phyloP scores from a whole-genome alignment of 2,888 invertebrate genomes.

The Psylliodes chrysocephalus region DNA sequence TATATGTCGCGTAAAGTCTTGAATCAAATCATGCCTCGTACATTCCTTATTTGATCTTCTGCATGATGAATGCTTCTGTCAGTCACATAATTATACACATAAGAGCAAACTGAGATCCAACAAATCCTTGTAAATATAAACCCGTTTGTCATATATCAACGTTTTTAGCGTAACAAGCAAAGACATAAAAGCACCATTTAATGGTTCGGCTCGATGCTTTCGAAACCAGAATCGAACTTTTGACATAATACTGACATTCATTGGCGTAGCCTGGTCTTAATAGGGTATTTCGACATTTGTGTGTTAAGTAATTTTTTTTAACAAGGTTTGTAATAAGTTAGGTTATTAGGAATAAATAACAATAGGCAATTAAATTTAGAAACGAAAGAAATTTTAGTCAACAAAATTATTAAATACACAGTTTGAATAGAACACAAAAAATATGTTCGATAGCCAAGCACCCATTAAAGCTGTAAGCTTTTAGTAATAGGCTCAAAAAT shows the following conservation, averaged over 20 bases:
- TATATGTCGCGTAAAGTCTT: slow-evolving; percentile 11
- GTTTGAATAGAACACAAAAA: too few relatives aligned
- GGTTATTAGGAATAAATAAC: too few relatives aligned
- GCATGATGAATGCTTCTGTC: slow-evolving; percentile 40
- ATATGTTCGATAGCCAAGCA: too few relatives aligned
- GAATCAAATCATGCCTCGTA: slow-evolving; percentile 27
- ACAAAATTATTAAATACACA: too few relatives aligned
- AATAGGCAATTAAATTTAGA: too few relatives aligned
- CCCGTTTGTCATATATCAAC: slow-evolving; percentile 58
- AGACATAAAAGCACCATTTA: slow-evolving; percentile 58
- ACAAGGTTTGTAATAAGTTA: too few relatives aligned
- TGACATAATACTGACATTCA: slow-evolving; percentile 39
- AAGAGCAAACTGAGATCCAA: slow-evolving; percentile 43
- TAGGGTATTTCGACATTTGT: too few relatives aligned
- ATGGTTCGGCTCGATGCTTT: slow-evolving; percentile 45
- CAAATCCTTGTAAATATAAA: slow-evolving; percentile 50
- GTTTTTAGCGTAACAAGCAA: slow-evolving; percentile 55
- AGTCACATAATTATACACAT: slow-evolving; percentile 39
- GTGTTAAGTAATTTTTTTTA: too few relatives aligned
- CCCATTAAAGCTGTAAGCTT: too few relatives aligned
- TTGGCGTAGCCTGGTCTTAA: slow-evolving; percentile 25
- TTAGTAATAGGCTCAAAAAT: too few relatives aligned
- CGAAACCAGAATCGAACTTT: slow-evolving; percentile 38
- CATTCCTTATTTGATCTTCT: slow-evolving; percentile 35
- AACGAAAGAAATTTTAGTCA: too few relatives aligned